Base-by-base conservation (phyloP, 2,797 vertebrate genomes). In the Philypnodon macrostomus region DNA sequence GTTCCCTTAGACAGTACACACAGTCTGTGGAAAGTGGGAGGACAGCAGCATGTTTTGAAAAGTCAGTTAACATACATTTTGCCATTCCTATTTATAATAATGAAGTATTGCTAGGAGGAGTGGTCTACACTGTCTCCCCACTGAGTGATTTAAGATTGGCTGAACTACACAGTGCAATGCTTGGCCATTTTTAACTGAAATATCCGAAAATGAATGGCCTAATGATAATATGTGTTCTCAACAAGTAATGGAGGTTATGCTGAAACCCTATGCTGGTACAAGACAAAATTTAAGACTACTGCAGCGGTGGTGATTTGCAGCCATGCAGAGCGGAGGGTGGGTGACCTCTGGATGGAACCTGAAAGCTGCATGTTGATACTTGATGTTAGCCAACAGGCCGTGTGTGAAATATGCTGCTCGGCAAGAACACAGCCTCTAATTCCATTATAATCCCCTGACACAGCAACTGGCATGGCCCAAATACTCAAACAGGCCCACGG, bases 321-420 rank as follows among this genome's bases (percentile, higher is more conserved):
- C 53, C 68, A 65, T 61, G 50, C 57, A 82, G 72, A 81, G 72
- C 49, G 56, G 48, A 78, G 79, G 71, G 73, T 36, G 65, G 74
- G 71, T 84, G 85, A 85, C 85, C 82, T 82, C 77, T 79, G 79
- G 71, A 85, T 82, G 80, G 62, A 84, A 82, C 80, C 70, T 74
- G 38, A n/a, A n/a, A 71, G 58, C 73, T 83, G 87, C 84, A 77
- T 87, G 85, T 83, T 83, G 77, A 81, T 85, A 84, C 85, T 84
- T 84, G 85, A 85, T 74, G 84, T 86, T 77, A 80, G 79, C 79
- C 80, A 84, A 85, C 80, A 82, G 72, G 70, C 79, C 70, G 72
- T 72, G 79, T 34, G 58, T 77, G 70, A 84, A 87, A 87, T 85
- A 80, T 80, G 80, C 65, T 81, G 73, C 83, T 68, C 78, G 75